Percentiles rank a stretch among this genome's conserved stretches.
These are phyloP conservation scores for Pachyrhynchus sulphureomaculatus DNA, from an alignment of 1,140 invertebrate species.

Conservation along the genomic window DNA sequence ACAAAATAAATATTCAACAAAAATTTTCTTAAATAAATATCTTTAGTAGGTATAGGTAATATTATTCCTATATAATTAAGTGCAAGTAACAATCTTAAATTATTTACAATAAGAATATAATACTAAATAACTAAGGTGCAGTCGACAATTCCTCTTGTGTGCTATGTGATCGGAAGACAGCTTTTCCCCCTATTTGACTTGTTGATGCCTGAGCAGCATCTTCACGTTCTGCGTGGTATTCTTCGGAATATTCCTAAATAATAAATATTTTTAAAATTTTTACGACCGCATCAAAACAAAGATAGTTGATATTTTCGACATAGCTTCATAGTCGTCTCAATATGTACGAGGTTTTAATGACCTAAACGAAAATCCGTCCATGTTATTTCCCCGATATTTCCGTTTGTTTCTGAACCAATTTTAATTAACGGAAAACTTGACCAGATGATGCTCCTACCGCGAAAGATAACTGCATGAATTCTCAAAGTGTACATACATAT, in stretches of 20 bases:
- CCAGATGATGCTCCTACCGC: too few species aligned
- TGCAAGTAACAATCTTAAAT: constrained; percentile 6
- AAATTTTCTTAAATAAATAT: neutral
- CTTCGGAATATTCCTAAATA: constrained; percentile 67
- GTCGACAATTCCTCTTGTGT: constrained; percentile 78
- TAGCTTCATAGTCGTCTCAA: too few species aligned
- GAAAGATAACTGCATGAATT: too few species aligned
- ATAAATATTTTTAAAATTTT: too few species aligned
- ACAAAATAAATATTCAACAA: neutral
- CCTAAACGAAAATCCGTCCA: too few species aligned
- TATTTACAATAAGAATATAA: constrained; percentile 41
- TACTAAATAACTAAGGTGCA: constrained; percentile 47
- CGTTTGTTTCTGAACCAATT: too few species aligned
- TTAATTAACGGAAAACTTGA: too few species aligned
- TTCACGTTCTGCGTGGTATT: constrained; percentile 68
- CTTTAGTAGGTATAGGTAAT: neutral
- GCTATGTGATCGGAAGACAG: constrained; percentile 72
- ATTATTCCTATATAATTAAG: neutral
- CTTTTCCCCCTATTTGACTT: constrained; percentile 54
- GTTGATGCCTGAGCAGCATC: constrained; percentile 61
- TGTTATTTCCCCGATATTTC: too few species aligned
- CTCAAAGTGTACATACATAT: too few species aligned
- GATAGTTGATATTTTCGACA: too few species aligned
- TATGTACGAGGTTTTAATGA: too few species aligned
- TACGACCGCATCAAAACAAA: too few species aligned